Evolutionary conservation across 2,797 vertebrate genomes (phyloP).

Genomic region (Varecia variegata): DNA sequence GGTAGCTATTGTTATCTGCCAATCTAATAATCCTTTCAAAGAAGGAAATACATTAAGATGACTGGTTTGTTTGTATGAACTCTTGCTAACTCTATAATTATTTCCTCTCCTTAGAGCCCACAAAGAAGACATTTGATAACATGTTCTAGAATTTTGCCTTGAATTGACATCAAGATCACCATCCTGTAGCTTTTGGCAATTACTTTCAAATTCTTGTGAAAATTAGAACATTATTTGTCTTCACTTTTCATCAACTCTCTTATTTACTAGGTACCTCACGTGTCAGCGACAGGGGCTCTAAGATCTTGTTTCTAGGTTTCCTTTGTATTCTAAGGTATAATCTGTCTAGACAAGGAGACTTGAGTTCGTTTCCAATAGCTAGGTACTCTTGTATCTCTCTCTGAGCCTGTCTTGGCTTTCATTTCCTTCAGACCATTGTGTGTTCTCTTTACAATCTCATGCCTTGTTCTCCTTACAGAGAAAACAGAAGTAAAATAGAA

Average conservation of each 20-base stretch:
- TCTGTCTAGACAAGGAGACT: not conserved
- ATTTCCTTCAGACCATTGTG: not conserved
- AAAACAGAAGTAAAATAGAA: not conserved
- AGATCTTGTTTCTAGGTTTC: not conserved
- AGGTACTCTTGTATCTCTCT: not conserved
- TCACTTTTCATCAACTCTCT: not conserved
- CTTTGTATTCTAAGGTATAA: not conserved
- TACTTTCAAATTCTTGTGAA: not conserved
- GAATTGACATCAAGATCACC: slow-evolving; percentile 7
- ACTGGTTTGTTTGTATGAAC: slow-evolving; percentile 25
- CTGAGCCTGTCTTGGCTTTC: not conserved
- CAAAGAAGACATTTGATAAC: slow-evolving; percentile 53
- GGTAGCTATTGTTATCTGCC: not conserved
- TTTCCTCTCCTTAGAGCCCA: slow-evolving; percentile 36
- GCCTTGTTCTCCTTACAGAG: not conserved
- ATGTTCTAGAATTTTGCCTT: slow-evolving; percentile 64
- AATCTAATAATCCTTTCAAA: slow-evolving; percentile 20
- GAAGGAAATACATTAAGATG: not conserved
- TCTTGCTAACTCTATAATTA: slow-evolving; percentile 25
- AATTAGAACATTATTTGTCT: slow-evolving; percentile 41
- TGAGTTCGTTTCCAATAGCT: not conserved
- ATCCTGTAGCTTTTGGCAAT: slow-evolving; percentile 58
- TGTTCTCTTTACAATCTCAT: not conserved
- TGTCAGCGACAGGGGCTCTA: not conserved
- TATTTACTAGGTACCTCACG: not conserved